Conservation (phyloP, 2,113 vertebrate genomes). For the Megaceryle maxima region DNA sequence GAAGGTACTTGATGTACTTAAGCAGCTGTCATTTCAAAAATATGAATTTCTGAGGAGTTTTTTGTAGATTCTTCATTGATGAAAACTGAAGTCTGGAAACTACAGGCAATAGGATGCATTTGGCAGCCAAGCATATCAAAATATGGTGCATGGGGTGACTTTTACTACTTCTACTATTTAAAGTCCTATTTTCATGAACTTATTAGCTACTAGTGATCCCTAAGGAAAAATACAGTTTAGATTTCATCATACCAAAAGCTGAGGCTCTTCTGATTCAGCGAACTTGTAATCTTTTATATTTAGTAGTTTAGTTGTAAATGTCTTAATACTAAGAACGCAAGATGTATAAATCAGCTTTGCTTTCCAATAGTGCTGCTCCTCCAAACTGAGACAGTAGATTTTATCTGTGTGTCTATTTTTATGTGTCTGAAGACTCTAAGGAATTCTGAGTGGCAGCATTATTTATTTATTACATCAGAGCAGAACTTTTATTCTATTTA, state of each 20-base stretch:
- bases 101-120: conserved; percentile 35
- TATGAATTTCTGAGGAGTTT: conserved; percentile 25
- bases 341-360: conserved; percentile 43
- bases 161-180: conserved; percentile 77
- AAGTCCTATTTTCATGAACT: conserved; percentile 79
- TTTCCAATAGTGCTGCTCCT: not conserved
- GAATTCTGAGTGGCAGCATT: not conserved
- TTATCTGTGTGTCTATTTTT: not conserved
- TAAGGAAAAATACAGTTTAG: conserved; percentile 84
- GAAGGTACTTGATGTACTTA: not conserved
- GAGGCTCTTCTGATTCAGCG: conserved; percentile 79
- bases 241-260: conserved; percentile 82
- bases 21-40: conserved; percentile 30
- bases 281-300: conserved; percentile 77
- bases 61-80: conserved; percentile 68
- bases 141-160: conserved; percentile 68
- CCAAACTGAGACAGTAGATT: not conserved
- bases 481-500: conserved; percentile 14
- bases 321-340: conserved; percentile 33
- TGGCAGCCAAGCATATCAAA: conserved; percentile 70
- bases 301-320: conserved; percentile 77
- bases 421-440: not conserved
- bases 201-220: conserved; percentile 82
- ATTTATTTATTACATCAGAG: conserved; percentile 26
- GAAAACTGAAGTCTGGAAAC: conserved; percentile 64